These are phyloP conservation scores for Cinara cedri DNA, from an alignment of 2,888 invertebrate species.

Conservation along the genomic window DNA sequence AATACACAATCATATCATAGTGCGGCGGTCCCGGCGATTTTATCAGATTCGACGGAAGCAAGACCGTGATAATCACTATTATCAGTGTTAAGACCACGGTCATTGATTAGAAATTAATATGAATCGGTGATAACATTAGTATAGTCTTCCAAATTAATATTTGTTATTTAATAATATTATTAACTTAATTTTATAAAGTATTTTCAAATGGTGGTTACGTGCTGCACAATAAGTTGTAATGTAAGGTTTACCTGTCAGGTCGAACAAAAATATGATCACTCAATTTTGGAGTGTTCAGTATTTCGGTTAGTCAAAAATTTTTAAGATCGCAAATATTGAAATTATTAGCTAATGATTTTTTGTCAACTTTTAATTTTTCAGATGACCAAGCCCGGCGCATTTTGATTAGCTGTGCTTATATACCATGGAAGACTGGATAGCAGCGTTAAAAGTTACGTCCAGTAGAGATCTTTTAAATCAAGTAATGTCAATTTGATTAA, in stretches of 20 bases:
- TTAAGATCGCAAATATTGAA: neutral
- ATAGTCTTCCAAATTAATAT: slow-evolving; percentile 12
- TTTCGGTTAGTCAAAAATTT: slow-evolving; percentile 6
- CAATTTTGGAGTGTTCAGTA: neutral
- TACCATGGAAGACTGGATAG: slow-evolving; percentile 88
- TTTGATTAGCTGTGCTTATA: neutral
- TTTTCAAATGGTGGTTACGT: slow-evolving; percentile 5
- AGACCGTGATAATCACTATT: too few species aligned
- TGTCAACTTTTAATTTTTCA: slow-evolving; percentile 7
- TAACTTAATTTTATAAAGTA: neutral
- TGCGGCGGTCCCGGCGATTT: too few species aligned
- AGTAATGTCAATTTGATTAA: slow-evolving; percentile 61
- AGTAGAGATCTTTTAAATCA: slow-evolving; percentile 65
- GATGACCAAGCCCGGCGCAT: slow-evolving; percentile 28
- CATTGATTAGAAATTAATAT: too few species aligned
- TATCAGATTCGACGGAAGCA: too few species aligned
- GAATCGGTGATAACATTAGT: neutral
- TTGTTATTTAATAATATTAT: neutral
- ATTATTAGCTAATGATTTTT: neutral
- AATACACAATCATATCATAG: too few species aligned
- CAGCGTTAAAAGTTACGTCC: slow-evolving; percentile 77
- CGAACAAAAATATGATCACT: neutral
- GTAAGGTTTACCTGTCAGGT: neutral
- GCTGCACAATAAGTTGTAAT: slow-evolving; percentile 5
- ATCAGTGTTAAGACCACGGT: too few species aligned